Evolutionary conservation across 2,888 invertebrate genomes (phyloP).

Genomic region (Stenolophus ochropezus): DNA sequence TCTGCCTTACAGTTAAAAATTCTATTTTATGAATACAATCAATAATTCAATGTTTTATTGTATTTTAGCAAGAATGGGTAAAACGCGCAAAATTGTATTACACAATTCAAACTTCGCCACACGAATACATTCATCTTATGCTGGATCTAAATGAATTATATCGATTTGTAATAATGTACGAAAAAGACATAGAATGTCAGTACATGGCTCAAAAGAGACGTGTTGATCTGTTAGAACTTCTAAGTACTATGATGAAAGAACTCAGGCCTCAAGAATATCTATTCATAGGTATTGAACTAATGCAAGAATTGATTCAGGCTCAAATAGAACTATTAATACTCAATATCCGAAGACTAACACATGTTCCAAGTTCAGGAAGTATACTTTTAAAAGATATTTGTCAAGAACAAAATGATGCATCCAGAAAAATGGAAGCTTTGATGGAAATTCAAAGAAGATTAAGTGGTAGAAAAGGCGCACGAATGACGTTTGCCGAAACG

Average conservation of each 20-base stretch:
- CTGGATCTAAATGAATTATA: constrained; percentile 80
- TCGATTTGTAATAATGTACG: constrained; percentile 83
- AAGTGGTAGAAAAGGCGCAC: constrained; percentile 63
- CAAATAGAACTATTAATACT: constrained; percentile 79
- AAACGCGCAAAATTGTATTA: constrained; percentile 77
- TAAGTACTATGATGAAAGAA: constrained; percentile 77
- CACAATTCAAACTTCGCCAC: constrained; percentile 76
- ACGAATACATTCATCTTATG: constrained; percentile 77
- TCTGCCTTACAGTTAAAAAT: no score
- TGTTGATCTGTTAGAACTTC: constrained; percentile 77
- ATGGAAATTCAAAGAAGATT: constrained; percentile 66
- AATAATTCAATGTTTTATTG: no score
- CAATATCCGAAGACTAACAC: constrained; percentile 76
- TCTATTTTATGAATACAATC: no score
- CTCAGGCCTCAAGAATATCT: constrained; percentile 76
- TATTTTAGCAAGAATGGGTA: constrained; percentile 72
- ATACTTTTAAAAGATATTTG: constrained; percentile 1
- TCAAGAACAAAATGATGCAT: constrained; percentile 54
- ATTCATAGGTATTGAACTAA: constrained; percentile 71
- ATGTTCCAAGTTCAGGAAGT: constrained; percentile 63
- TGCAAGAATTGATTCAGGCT: constrained; percentile 77
- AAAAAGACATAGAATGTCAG: constrained; percentile 78
- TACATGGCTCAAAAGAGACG: constrained; percentile 78
- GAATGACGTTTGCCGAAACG: background rate
- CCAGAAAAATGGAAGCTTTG: constrained; percentile 65